Percentiles rank a stretch among this genome's conserved stretches.
phyloP scores from a whole-genome alignment of 2,888 invertebrate genomes.

The Tridacna crocea region DNA sequence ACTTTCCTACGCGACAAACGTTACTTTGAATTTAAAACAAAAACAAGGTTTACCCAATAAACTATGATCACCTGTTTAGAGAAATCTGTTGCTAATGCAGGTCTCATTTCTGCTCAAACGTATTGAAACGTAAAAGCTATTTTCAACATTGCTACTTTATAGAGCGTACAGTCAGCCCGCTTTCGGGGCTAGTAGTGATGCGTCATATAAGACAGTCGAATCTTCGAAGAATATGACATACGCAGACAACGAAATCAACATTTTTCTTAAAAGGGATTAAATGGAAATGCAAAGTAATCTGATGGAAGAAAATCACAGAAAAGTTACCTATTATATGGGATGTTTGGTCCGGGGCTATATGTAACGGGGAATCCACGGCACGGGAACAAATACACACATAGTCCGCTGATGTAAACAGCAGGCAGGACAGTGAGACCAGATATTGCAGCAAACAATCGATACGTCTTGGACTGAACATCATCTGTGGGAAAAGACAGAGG shows the following conservation, averaged over 20 bases:
- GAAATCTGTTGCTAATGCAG: too few species aligned
- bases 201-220: too few species aligned
- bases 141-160: too few species aligned
- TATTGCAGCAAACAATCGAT: not conserved
- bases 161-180: too few species aligned
- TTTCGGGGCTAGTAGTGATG: too few species aligned
- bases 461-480: not conserved
- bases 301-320: not conserved
- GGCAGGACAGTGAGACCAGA: not conserved
- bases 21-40: too few species aligned
- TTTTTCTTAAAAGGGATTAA: not conserved
- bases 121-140: too few species aligned
- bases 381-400: constrained; percentile 8
- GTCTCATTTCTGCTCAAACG: too few species aligned
- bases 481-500: not conserved
- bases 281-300: not conserved
- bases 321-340: constrained; percentile 6
- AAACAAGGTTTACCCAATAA: not conserved
- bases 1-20: too few species aligned
- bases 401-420: not conserved
- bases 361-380: not conserved
- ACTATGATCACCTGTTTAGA: too few species aligned
- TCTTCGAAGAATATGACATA: too few species aligned
- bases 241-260: too few species aligned
- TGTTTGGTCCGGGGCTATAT: not conserved